phyloP scores from a whole-genome alignment of 2,797 vertebrate species.

The Galagoides demidoff region DNA sequence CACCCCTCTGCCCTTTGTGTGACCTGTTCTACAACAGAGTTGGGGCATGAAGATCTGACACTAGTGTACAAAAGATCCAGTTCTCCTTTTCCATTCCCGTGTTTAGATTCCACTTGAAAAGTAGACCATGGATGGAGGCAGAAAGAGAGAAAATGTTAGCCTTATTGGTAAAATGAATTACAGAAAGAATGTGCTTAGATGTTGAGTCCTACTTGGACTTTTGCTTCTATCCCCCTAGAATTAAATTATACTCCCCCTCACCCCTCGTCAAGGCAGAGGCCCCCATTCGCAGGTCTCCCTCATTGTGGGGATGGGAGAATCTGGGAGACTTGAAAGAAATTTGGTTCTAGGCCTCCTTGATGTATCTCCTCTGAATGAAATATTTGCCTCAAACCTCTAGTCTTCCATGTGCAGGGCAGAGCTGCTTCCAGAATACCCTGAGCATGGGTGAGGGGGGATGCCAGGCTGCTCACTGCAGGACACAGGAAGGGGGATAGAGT shows the following conservation, averaged over 20 bases:
- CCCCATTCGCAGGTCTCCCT: background rate
- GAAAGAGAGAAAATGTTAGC: background rate
- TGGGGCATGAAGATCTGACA: background rate
- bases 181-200: background rate
- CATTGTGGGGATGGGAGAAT: background rate
- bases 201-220: background rate
- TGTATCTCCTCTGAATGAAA: background rate
- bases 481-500: too few species aligned
- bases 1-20: background rate
- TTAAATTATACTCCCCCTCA: background rate
- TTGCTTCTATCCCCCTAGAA: background rate
- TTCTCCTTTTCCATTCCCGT: background rate
- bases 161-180: background rate
- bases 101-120: background rate
- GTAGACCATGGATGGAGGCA: background rate
- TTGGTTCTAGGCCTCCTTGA: background rate
- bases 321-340: background rate
- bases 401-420: background rate
- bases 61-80: background rate
- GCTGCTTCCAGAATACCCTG: background rate
- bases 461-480: background rate
- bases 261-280: background rate
- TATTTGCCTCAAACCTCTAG: background rate
- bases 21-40: background rate
- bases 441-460: background rate